phyloP scores from a whole-genome alignment of 2,113 vertebrate genomes.

The Electrona antarctica region DNA sequence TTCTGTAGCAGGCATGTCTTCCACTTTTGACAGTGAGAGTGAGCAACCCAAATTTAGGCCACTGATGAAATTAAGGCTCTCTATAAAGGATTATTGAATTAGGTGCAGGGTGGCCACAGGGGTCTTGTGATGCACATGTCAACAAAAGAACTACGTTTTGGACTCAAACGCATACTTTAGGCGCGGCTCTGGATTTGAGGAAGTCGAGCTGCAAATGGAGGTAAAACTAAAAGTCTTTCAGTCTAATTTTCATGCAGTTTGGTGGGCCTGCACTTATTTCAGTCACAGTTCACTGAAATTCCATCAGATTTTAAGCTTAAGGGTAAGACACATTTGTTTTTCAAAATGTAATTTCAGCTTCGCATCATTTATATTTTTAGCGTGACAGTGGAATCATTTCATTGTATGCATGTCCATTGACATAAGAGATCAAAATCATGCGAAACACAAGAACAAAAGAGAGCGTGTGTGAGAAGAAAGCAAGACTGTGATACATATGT shows the following conservation, averaged over 20 bases:
- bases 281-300: background rate
- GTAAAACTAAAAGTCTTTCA: conserved; percentile 47
- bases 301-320: background rate
- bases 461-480: background rate
- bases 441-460: background rate
- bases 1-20: conserved; percentile 29
- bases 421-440: background rate
- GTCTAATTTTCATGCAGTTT: background rate
- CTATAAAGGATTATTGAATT: conserved; percentile 66
- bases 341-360: background rate
- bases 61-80: conserved; percentile 64
- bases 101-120: conserved; percentile 34
- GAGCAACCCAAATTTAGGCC: conserved; percentile 31
- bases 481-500: background rate
- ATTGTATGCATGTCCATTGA: background rate
- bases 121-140: conserved; percentile 71
- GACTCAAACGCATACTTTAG: conserved; percentile 35
- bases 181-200: conserved; percentile 69
- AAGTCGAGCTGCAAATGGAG: conserved; percentile 71
- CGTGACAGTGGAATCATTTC: background rate
- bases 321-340: background rate
- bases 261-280: background rate
- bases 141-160: conserved; percentile 13
- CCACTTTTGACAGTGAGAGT: conserved; percentile 5
- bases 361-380: background rate